Base-by-base conservation (phyloP, 1,140 invertebrate species). In the Pseudomyrmex pallidus region DNA sequence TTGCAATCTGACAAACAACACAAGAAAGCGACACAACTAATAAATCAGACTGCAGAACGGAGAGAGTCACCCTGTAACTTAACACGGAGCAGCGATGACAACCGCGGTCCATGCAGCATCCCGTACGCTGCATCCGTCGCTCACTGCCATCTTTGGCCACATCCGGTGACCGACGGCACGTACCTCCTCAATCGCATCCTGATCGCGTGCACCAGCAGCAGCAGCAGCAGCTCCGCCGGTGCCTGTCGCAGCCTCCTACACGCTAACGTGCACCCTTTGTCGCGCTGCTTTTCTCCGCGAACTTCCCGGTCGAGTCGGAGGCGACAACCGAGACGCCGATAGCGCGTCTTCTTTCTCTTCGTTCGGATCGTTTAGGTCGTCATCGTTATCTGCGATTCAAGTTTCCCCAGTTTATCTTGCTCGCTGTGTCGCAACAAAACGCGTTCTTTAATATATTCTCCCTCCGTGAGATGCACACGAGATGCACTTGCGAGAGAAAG, bases 101-200 rank as follows among this genome's bases (percentile, higher is more conserved):
- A 35, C 74, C 20, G n/a, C 22, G 86, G 85, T 87, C 76, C 88
- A 89, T 66, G 85, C 91, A 92, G 91, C 90, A 68, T 61, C 35
- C 25, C 15, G 57, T 17, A 2, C 10, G 20, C 35, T 15, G 61
- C 63, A 35, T 61, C n/a, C 25, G 20, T 85, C 76, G 85, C 80
- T 74, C 63, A 87, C 88, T 90, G 85, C 89, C 87, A 91, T 89
- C 86, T 90, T 91, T 91, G 80, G 52, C 46, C 66, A 44, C 17
- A 59, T 87, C 70, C 74, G 77, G 35, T 35, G 35, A 66, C 12
- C 61, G 54, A 67, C 67, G 35, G 46, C 62, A 84, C 91, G 74
- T 92, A 92, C 91, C 91, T 92, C 87, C 82, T 90, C 74, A 85
- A 74, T 88, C 83, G 90, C 91, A 92, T 92, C 84, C 87, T 89